These are phyloP conservation scores for Hyles euphorbiae DNA, from an alignment of 1,140 invertebrate genomes.

Conservation along the genomic window DNA sequence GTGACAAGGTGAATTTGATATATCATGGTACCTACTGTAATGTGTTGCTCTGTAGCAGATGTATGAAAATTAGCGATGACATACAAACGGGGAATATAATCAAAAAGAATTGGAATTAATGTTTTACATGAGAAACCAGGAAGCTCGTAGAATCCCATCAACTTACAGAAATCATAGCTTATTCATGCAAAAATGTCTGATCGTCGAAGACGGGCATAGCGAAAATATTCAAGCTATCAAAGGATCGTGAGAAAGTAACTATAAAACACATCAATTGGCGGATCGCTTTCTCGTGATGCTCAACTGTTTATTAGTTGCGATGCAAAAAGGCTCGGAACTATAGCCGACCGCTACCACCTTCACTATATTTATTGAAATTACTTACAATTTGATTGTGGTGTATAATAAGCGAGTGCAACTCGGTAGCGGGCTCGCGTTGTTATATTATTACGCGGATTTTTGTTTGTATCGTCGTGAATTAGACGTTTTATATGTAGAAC, in stretches of 20 bases:
- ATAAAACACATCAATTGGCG: constrained; percentile 70
- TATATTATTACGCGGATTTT: constrained; percentile 59
- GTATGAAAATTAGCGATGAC: too few species aligned
- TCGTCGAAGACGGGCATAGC: not conserved
- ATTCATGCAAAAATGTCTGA: not conserved
- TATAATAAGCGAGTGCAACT: constrained; percentile 59
- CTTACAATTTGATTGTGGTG: constrained; percentile 67
- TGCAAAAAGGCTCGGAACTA: constrained; percentile 54
- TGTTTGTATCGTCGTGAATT: constrained; percentile 58
- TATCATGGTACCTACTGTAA: too few species aligned
- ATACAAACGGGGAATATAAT: too few species aligned
- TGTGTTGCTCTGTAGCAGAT: too few species aligned
- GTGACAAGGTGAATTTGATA: too few species aligned
- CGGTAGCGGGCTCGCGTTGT: constrained; percentile 54
- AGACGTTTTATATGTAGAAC: constrained; percentile 54
- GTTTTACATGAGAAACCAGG: too few species aligned
- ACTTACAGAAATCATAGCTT: too few species aligned
- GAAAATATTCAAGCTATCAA: constrained; percentile 24
- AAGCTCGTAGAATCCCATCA: too few species aligned
- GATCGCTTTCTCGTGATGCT: constrained; percentile 68
- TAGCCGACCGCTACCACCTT: constrained; percentile 28
- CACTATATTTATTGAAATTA: constrained; percentile 71
- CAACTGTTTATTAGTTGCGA: constrained; percentile 68
- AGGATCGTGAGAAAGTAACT: constrained; percentile 70
- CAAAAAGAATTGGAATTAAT: too few species aligned